Conservation (phyloP, 2,888 invertebrate species). For the Prosopocoilus inquinatus region DNA sequence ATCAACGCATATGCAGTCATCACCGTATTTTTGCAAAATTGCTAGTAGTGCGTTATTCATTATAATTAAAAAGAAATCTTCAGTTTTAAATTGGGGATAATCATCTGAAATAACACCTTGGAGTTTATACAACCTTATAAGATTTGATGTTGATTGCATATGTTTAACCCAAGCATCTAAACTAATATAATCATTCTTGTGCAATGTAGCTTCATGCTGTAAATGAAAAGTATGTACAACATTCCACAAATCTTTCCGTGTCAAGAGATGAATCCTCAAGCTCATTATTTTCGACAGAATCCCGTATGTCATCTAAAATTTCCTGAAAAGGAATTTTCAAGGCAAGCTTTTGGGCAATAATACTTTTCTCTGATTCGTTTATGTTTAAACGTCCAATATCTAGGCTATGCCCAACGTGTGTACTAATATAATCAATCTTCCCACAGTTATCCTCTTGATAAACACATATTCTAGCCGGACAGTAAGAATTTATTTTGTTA, state of each 20-base stretch:
- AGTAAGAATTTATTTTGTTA: neutral
- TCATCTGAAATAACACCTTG: constrained; percentile 12
- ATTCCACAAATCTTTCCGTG: neutral
- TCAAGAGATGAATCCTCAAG: neutral
- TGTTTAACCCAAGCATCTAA: neutral
- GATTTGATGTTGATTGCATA: neutral
- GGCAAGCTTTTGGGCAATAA: neutral
- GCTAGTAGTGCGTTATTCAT: constrained; percentile 27
- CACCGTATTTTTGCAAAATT: constrained; percentile 23
- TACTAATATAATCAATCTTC: neutral
- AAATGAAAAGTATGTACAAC: neutral
- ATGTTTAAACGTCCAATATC: neutral
- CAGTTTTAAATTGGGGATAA: constrained; percentile 19
- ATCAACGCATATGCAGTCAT: constrained; percentile 28
- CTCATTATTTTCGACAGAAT: neutral
- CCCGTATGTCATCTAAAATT: neutral
- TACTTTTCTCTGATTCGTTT: neutral
- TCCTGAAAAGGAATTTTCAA: neutral
- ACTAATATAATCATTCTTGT: neutral
- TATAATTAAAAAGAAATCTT: constrained; percentile 34
- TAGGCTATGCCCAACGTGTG: neutral
- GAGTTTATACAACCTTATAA: constrained; percentile 27
- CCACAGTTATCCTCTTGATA: neutral
- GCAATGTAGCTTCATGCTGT: neutral
- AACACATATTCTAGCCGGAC: neutral